A percentile compares a stretch with the other conserved stretches of the same genome.
Evolutionary conservation across 2,113 vertebrate species (phyloP).

Genomic region (Amblyornis subalaris): DNA sequence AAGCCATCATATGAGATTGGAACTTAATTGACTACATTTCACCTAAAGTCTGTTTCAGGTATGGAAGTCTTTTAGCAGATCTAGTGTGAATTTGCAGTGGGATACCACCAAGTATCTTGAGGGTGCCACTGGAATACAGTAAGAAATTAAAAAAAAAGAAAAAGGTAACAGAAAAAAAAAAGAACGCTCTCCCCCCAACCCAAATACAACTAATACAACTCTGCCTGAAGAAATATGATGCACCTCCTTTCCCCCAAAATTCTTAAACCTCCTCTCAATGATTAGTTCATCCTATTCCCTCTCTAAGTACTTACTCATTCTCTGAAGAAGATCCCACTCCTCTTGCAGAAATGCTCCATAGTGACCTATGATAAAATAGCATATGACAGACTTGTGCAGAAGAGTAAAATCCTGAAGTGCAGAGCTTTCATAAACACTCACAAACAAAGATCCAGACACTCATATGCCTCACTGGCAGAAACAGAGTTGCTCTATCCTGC

Average conservation of each 20-base stretch:
- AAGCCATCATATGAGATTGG: background rate
- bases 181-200: fast-evolving
- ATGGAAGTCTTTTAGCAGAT: background rate
- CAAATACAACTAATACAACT: background rate
- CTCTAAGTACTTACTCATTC: constrained; percentile 83
- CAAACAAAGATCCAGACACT: background rate
- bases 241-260: background rate
- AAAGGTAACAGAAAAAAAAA: background rate
- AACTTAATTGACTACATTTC: background rate
- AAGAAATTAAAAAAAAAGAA: background rate
- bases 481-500: background rate
- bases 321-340: constrained; percentile 92
- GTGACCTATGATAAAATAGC: constrained; percentile 74
- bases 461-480: background rate
- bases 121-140: background rate
- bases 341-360: constrained; percentile 96
- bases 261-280: background rate
- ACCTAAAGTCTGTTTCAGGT: background rate
- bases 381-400: background rate
- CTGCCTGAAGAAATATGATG: background rate
- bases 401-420: background rate
- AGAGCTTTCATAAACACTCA: background rate
- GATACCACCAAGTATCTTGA: background rate
- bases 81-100: background rate
- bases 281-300: background rate